Evolutionary conservation across 2,113 vertebrate genomes (phyloP).

Genomic region (Sander lucioperca): DNA sequence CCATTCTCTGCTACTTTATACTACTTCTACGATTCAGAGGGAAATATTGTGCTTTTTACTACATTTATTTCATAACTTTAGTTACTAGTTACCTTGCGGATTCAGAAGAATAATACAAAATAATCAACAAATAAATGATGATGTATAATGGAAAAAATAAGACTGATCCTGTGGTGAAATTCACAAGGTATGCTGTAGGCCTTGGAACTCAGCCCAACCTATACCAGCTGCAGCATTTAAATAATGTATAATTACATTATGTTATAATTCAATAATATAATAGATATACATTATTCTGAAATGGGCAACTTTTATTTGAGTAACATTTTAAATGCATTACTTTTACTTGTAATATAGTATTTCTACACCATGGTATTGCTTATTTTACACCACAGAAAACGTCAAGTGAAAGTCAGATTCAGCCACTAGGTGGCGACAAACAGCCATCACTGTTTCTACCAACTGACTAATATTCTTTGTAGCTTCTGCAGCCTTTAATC

Average conservation of each 20-base stretch:
- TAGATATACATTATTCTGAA: background rate
- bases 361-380: too few relatives aligned
- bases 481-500: background rate
- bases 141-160: background rate
- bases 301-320: too few relatives aligned
- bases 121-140: background rate
- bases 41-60: background rate
- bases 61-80: background rate
- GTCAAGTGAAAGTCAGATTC: background rate
- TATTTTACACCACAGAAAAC: background rate
- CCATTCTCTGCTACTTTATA: background rate
- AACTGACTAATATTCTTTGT: background rate
- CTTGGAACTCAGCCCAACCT: too few relatives aligned
- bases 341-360: background rate
- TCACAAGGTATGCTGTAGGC: background rate
- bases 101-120: background rate
- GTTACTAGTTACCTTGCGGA: background rate
- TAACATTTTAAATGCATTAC: too few relatives aligned
- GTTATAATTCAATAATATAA: background rate
- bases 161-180: background rate
- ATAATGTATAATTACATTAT: background rate
- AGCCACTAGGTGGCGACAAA: conserved; percentile 45
- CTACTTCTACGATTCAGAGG: too few relatives aligned
- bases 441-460: conserved; percentile 3
- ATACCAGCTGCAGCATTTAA: background rate